Evolutionary conservation across 2,113 vertebrate genomes (phyloP), one percentile per base, ranked within the genome.

Genomic region (Megaptera novaeangliae): DNA sequence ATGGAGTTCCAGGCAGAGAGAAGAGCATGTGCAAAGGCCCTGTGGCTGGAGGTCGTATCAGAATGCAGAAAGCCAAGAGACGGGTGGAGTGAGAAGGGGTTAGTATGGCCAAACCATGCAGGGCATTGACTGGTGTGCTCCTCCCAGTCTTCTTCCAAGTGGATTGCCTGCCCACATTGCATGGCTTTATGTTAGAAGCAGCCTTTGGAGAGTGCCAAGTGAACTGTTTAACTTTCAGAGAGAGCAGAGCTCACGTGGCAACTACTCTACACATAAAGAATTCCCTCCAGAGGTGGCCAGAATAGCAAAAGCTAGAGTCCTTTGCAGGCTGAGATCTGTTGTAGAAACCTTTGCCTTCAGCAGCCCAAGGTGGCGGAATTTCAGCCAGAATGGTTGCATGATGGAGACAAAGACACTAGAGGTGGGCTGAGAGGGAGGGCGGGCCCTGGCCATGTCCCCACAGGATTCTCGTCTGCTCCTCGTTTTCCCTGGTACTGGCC

Each of bases 391-490:
- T 49, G 27, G 71, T 39, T 94, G 1, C 36, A 41, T 64, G 84
- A 6, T 34, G 4, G 27, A 66, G 13, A 36, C 12, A 49, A 61
- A 75, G 41, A 55, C 46, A 4, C 8, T 2, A 0, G 4, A 18
- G 31, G 27, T 8, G 13, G 9, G 0, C 52, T 34, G 46, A 34
- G 31, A 12, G 5, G 57, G 25, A 3, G 2, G 27, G 29, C 2
- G 3, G 25, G 27, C 49, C 39, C 64, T 63, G n/a, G 52, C 64
- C 36, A 9, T 3, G 11, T 27, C 34, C 57, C 41, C 46, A 11
- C 25, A 34, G 63, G 49, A 71, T 94, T 59, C 55, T 4, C 25
- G 5, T 55, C 72, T 17, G 8, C n/a, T 49, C 69, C 8, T 36
- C 3, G 0, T 55, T 80, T 36, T 39, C 78, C 29, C 49, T 18